These are phyloP conservation scores for Nylanderia fulva DNA, from an alignment of 1,140 invertebrate genomes.

Conservation along the genomic window DNA sequence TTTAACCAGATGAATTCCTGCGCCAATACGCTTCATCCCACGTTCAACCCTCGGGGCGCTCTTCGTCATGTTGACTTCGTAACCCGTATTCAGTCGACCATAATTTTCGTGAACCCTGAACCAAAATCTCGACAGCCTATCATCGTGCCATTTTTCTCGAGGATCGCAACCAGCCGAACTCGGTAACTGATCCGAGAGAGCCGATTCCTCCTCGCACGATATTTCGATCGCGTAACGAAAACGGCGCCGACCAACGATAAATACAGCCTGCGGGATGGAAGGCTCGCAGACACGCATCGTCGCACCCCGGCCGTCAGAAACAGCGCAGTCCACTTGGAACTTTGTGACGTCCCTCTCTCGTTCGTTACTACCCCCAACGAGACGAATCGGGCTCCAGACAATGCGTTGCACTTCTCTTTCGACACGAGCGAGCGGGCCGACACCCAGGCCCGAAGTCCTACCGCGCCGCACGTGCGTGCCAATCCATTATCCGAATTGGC, in stretches of 20 bases:
- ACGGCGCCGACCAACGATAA: conserved; percentile 49
- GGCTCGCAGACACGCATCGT: conserved; percentile 53
- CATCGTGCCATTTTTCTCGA: conserved; percentile 65
- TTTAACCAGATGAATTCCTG: conserved; percentile 61
- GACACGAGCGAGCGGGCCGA: conserved; percentile 56
- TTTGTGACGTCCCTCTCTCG: conserved; percentile 45
- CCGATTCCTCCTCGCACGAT: background rate
- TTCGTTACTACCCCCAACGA: conserved; percentile 51
- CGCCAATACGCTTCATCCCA: conserved; percentile 39
- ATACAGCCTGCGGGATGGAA: conserved; percentile 49
- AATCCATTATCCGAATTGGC: conserved; percentile 85
- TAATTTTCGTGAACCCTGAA: conserved; percentile 66
- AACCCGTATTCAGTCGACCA: conserved; percentile 72
- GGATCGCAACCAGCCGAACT: background rate
- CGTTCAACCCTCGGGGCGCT: conserved; percentile 27
- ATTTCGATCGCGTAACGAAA: conserved; percentile 65
- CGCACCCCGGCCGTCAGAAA: conserved; percentile 67
- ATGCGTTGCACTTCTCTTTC: conserved; percentile 74
- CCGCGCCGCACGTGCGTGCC: conserved; percentile 79
- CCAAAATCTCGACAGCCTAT: conserved; percentile 72
- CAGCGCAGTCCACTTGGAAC: conserved; percentile 68
- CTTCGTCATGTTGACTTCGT: conserved; percentile 57
- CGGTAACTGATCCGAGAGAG: background rate
- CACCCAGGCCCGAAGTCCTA: conserved; percentile 51
- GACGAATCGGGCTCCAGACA: conserved; percentile 72